These are phyloP conservation scores for Coccyzus lansbergi DNA, from an alignment of 2,797 vertebrate genomes.

Conservation along the genomic window DNA sequence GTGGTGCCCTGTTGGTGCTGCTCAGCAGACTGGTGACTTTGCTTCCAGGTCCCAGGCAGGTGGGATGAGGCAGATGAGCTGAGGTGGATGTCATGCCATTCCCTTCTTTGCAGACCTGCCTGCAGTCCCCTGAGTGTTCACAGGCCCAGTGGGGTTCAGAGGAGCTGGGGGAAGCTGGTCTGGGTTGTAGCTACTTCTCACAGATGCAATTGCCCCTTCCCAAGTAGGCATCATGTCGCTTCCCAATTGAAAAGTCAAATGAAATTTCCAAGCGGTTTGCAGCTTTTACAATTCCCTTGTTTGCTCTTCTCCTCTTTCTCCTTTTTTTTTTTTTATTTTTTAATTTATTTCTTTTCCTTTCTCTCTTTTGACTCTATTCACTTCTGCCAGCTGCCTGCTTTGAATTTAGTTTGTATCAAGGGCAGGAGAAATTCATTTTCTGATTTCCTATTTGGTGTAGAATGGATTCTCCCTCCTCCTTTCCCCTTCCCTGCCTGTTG, in stretches of 20 bases:
- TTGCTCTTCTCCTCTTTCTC: constrained; percentile 29
- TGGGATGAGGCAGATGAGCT: neutral
- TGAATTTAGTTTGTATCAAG: constrained; percentile 60
- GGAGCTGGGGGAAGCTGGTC: neutral
- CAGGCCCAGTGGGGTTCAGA: fast-evolving
- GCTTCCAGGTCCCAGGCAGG: neutral
- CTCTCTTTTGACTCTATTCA: constrained; percentile 28
- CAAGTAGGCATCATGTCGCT: constrained; percentile 10
- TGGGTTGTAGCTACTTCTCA: neutral
- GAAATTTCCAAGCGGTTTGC: constrained; percentile 57
- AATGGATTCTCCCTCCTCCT: neutral
- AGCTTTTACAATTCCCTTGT: constrained; percentile 55
- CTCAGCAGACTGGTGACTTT: neutral
- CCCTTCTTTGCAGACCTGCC: neutral
- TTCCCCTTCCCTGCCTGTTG: neutral
- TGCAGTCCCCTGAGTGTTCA: neutral
- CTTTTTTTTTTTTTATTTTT: neutral
- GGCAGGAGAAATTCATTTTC: constrained; percentile 43
- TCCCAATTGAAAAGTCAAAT: constrained; percentile 66
- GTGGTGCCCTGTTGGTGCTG: neutral
- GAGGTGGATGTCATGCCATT: neutral
- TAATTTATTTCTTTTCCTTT: neutral
- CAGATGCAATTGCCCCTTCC: neutral
- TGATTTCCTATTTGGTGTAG: constrained; percentile 15
- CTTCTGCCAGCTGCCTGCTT: constrained; percentile 59